A percentile compares a stretch with the other conserved stretches of the same genome.
Conservation (phyloP, 2,113 vertebrate species). For the Cynoglossus semilaevis region DNA sequence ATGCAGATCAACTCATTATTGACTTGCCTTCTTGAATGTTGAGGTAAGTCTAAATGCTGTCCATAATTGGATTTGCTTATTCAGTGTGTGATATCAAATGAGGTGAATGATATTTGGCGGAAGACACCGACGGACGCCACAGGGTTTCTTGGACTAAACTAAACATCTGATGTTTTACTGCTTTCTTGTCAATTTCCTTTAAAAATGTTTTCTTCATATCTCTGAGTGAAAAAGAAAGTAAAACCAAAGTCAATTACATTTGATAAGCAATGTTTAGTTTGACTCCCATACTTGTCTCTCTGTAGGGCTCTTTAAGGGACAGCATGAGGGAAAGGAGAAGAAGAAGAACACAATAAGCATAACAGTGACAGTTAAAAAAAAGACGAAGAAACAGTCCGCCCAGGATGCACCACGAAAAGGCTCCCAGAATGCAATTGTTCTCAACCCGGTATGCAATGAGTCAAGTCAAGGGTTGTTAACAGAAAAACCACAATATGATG, state of each 20-base stretch:
- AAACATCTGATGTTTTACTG: conserved; percentile 14
- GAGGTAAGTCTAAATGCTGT: conserved; percentile 26
- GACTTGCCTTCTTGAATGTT: conserved; percentile 16
- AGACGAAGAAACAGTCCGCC: conserved; percentile 82
- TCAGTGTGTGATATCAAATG: conserved; percentile 11
- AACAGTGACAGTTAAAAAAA: conserved; percentile 87
- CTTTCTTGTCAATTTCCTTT: conserved; percentile 37
- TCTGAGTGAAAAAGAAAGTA: conserved; percentile 86
- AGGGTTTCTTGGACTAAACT: neutral
- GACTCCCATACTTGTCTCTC: conserved; percentile 99
- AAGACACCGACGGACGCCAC: conserved; percentile 2
- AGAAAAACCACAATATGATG: conserved; percentile 23
- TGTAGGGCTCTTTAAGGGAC: conserved; percentile 99
- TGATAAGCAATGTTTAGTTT: conserved; percentile 99
- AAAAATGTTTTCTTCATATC: conserved; percentile 51
- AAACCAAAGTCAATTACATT: conserved; percentile 99
- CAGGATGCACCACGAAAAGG: conserved; percentile 49
- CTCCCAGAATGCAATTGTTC: conserved; percentile 22
- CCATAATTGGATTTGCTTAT: conserved; percentile 19
- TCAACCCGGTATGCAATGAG: conserved; percentile 32
- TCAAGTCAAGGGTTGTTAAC: neutral
- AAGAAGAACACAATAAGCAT: conserved; percentile 91
- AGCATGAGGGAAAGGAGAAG: conserved; percentile 96
- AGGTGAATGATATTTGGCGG: conserved; percentile 1
- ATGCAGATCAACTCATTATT: conserved; percentile 28